A percentile compares a stretch with the other conserved stretches of the same genome.
These are phyloP conservation scores for Cynopterus sphinx DNA, from an alignment of 2,797 vertebrate species.

Conservation along the genomic window DNA sequence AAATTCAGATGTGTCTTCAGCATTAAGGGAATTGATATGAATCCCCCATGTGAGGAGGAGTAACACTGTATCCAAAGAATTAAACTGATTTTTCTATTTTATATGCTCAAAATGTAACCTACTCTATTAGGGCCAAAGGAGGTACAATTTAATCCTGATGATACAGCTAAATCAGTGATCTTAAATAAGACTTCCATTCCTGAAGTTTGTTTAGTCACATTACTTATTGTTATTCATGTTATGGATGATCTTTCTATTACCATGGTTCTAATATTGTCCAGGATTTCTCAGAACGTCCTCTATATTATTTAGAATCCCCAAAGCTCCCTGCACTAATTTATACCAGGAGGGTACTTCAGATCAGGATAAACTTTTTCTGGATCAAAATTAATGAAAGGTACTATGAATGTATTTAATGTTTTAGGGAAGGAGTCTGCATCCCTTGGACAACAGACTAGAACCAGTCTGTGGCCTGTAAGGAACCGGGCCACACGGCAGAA, in stretches of 20 bases:
- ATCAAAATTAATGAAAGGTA: not conserved
- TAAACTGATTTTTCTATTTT: not conserved
- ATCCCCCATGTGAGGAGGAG: not conserved
- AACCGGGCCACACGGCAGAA: too few species aligned
- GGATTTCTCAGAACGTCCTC: not conserved
- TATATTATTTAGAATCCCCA: not conserved
- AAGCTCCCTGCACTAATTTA: not conserved
- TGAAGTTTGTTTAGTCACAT: not conserved
- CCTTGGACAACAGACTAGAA: too few species aligned
- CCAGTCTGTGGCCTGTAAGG: too few species aligned
- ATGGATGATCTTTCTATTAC: not conserved
- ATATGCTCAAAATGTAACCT: not conserved
- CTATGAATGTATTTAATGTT: not conserved
- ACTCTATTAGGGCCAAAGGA: not conserved
- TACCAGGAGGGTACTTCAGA: not conserved
- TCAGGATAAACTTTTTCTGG: not conserved
- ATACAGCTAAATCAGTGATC: not conserved
- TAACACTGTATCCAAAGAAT: not conserved
- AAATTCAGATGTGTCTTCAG: not conserved
- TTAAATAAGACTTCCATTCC: not conserved
- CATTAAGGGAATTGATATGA: not conserved
- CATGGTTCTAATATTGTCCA: not conserved
- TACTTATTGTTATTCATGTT: not conserved
- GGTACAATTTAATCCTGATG: not conserved
- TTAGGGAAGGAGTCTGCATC: not conserved